Percentiles rank a stretch among this genome's conserved stretches.
These are phyloP conservation scores for Phacellophora camtschatica DNA, from an alignment of 30 jellyfish, hydroid and myxozoan genomes.

Conservation along the genomic window DNA sequence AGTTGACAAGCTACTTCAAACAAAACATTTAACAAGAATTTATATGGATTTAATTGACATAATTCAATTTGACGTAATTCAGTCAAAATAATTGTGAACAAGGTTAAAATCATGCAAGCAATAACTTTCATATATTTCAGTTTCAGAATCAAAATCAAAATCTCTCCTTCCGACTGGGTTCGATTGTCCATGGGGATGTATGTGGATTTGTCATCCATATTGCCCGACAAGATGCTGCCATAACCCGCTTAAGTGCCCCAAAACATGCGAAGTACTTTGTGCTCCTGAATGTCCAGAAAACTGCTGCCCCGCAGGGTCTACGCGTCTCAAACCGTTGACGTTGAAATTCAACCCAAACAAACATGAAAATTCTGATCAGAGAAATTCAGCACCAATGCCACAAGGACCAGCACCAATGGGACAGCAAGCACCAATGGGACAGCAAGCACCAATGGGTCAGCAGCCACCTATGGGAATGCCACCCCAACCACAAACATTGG, in stretches of 20 bases:
- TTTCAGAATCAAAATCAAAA: constrained; percentile 37
- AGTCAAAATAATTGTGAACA: too few species aligned
- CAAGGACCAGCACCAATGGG: constrained; percentile 38
- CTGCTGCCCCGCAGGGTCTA: constrained; percentile 96
- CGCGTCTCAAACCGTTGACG: constrained; percentile 66
- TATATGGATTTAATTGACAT: too few species aligned
- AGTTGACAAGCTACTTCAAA: too few species aligned
- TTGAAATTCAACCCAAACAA: constrained; percentile 51
- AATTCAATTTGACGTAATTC: too few species aligned
- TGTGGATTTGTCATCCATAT: constrained; percentile 93
- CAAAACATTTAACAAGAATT: too few species aligned
- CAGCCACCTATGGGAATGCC: constrained; percentile 21
- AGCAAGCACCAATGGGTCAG: constrained; percentile 44
- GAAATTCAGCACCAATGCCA: constrained; percentile 64
- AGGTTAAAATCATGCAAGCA: too few species aligned
- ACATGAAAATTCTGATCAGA: constrained; percentile 11
- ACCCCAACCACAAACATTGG: constrained; percentile 56
- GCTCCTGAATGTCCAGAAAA: constrained; percentile 91
- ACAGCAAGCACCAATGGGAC: constrained; percentile 13
- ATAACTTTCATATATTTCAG: too few species aligned
- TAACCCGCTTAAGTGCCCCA: constrained; percentile 91
- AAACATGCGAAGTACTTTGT: constrained; percentile 77
- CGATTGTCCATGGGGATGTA: constrained; percentile 99
- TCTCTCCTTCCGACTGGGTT: constrained; percentile 69
- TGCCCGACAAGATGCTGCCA: constrained; percentile 97